Base-by-base conservation (phyloP, 2,797 vertebrate genomes). In the Danio jaintianensis region DNA sequence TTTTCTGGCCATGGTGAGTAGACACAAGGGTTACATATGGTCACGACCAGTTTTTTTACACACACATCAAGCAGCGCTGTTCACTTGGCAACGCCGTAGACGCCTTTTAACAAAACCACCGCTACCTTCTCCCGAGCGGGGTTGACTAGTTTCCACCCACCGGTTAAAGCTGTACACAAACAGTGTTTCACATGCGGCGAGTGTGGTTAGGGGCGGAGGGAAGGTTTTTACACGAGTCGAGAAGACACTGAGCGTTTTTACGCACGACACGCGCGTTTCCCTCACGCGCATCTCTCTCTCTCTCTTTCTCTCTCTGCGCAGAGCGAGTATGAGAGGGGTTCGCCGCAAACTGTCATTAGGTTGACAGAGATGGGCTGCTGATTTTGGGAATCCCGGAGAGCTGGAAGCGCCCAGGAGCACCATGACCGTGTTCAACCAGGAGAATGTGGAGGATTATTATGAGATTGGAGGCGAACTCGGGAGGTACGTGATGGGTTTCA, bases 371-470 rank as follows among this genome's bases (percentile, higher is more conserved):
- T 84, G 86, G 84, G 82, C 79, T 84, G 84, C 83, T 88, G 93
- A 91, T 90, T 29, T 87, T 82, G 87, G 85, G 88, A 86, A 86
- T 85, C 83, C 81, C 78, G 87, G 88, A 71, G 89, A 85, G 86
- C 87, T 88, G 89, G 80, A 88, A 86, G 87, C 73, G 88, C 85
- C 87, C 82, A 87, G 70, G 87, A 93, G 69, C 88, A 94, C 88
- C 93, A 96, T 96, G 95, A 95, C 94, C 13, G 93, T 94, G 86
- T 95, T 96, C 92, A 93, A 94, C 86, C 95, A 95, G 85, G 95
- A 95, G 85, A 96, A 96, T 90, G 89, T 96, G 91, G 94, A 95
- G 84, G 95, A 96, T 70, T 92, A 94, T 89, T 96, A 96, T 58
- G 94, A 95, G 80, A 93, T 95, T 10, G 94, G 94, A 87, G 94